These are phyloP conservation scores for Isaurus tuberculatus DNA, from an alignment of 92 coral and sea anemone species.

Conservation along the genomic window DNA sequence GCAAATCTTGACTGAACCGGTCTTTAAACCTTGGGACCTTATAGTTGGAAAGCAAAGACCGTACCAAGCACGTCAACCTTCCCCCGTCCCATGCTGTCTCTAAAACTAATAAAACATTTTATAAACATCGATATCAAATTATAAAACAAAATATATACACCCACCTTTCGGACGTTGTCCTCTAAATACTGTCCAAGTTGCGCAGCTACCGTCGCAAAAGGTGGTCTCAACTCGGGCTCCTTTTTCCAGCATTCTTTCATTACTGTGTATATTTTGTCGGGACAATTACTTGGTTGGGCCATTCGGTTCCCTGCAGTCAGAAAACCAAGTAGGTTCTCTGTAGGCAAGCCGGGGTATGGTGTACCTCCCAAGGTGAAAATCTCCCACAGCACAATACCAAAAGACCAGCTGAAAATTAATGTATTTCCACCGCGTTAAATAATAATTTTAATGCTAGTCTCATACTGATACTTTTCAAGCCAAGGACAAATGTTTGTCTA, in stretches of 20 bases:
- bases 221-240: slow-evolving; percentile 64
- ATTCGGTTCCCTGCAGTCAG: slow-evolving; percentile 73
- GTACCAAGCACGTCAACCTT: too few relatives aligned
- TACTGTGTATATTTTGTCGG: slow-evolving; percentile 66
- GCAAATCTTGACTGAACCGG: too few relatives aligned
- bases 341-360: slow-evolving; percentile 78
- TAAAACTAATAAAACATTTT: too few relatives aligned
- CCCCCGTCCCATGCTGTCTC: too few relatives aligned
- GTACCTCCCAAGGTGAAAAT: too few relatives aligned
- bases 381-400: slow-evolving; percentile 76
- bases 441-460: slow-evolving; percentile 87
- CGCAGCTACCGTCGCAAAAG: slow-evolving; percentile 47
- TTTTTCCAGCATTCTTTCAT: slow-evolving; percentile 80
- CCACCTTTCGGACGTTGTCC: slow-evolving; percentile 19
- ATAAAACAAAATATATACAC: too few relatives aligned
- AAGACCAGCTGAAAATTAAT: slow-evolving; percentile 77
- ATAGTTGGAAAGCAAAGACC: too few relatives aligned
- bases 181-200: slow-evolving; percentile 38
- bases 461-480: too few relatives aligned
- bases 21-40: too few relatives aligned
- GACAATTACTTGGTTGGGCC: slow-evolving; percentile 77
- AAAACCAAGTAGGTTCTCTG: slow-evolving; percentile 72
- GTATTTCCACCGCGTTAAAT: slow-evolving; percentile 69
- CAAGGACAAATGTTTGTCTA: too few relatives aligned
- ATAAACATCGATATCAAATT: too few relatives aligned